Base-by-base conservation (phyloP, 2,113 vertebrate species). In the Eptatretus burgeri region DNA sequence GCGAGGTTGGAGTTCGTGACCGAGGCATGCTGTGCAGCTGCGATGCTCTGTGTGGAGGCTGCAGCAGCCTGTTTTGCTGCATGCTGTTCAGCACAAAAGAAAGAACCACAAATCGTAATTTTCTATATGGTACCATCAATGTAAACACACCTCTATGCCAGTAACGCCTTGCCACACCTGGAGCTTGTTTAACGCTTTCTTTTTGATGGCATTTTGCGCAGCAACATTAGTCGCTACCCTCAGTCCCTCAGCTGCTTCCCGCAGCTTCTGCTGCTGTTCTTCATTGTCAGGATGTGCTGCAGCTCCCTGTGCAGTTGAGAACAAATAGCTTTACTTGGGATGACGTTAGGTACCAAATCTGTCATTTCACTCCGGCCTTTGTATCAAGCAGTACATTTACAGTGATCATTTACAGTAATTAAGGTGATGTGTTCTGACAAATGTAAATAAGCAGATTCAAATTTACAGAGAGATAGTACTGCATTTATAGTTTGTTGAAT, bases 191-290 rank as follows among this genome's bases (percentile, higher is more conserved):
- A 95, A 79, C 2, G 95, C 83, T 70, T 98, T 95, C 71, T 98
- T 98, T 78, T 95, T 98, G 60, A 95, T 95, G 13, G 91, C 91
- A 2, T 98, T 95, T 70, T 98, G 91, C 62, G 89, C 91, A 1
- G 91, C 91, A 1, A 87, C 86, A 1, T 94, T 98, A 53, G 91
- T 98, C 52, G 89, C 91, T 16, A 98, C 89, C 1, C 91, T 76
- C 19, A 98, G 75, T 2, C 87, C 89, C 68, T 98, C 89, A 0
- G 91, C 91, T 2, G 91, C 91, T 70, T 98, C 91, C 64, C 89
- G 75, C 51, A 98, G 76, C 64, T 84, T 77, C 72, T 94, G 91
- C 69, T 95, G 91, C 65, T 98, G 89, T 71, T 93, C 86, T 71
- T 95, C 86, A 10, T 89, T 98, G 64, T 95, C 91, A 5, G 91